These are phyloP conservation scores for Poliocrania exsul DNA, from an alignment of 2,797 vertebrate species.

Conservation along the genomic window DNA sequence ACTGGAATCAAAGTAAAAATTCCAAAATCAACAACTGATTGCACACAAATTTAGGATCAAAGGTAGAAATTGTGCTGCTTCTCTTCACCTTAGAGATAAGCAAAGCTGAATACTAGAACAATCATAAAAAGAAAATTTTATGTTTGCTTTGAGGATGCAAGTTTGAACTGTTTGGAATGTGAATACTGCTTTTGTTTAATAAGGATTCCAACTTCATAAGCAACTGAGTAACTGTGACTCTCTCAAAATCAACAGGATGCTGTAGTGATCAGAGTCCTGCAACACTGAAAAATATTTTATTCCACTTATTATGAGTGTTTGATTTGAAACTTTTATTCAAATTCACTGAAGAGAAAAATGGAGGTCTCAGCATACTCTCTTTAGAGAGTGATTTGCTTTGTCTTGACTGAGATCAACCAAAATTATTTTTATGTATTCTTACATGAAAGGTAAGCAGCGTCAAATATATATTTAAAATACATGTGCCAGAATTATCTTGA, in stretches of 20 bases:
- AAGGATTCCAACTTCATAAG: neutral
- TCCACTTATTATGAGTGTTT: neutral
- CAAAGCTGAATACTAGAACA: neutral
- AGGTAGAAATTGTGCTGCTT: neutral
- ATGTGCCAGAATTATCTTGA: neutral
- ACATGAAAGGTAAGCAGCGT: neutral
- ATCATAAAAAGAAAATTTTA: neutral
- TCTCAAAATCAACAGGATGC: neutral
- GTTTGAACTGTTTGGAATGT: neutral
- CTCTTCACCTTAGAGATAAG: neutral
- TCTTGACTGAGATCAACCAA: neutral
- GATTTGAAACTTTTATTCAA: neutral
- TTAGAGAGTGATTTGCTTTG: neutral
- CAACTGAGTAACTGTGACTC: neutral
- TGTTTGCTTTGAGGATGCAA: neutral
- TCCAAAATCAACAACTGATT: neutral
- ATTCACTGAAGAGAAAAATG: neutral
- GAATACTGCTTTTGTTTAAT: neutral
- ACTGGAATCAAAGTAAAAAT: neutral
- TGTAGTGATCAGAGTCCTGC: neutral
- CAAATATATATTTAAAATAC: neutral
- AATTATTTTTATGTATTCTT: neutral
- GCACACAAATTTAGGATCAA: neutral
- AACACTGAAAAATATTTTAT: neutral
- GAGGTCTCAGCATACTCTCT: neutral